These are phyloP conservation scores for Catharus bicknelli DNA, from an alignment of 2,113 vertebrate genomes.

Conservation along the genomic window DNA sequence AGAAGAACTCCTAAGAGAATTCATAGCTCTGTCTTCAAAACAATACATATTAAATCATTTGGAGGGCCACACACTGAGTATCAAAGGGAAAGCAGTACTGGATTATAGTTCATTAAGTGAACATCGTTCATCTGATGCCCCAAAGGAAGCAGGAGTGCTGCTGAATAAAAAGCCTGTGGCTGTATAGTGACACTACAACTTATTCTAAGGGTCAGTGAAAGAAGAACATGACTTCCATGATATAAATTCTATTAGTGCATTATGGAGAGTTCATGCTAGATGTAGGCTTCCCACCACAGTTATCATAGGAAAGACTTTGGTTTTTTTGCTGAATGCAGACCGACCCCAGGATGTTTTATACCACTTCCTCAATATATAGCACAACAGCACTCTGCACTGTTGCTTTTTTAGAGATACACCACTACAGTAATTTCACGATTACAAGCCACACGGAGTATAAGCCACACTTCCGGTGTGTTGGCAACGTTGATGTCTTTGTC, in stretches of 20 bases:
- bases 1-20: slow-evolving; percentile 29
- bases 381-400: background rate
- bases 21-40: slow-evolving; percentile 16
- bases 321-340: background rate
- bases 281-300: background rate
- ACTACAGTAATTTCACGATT: background rate
- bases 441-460: too few relatives aligned
- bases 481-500: too few relatives aligned
- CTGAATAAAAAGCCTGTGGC: background rate
- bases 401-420: background rate
- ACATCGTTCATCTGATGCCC: background rate
- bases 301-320: background rate
- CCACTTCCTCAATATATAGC: background rate
- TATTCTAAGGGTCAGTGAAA: background rate
- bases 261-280: background rate
- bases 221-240: background rate
- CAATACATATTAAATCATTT: slow-evolving; percentile 50
- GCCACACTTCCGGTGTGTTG: too few relatives aligned
- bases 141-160: background rate
- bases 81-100: background rate
- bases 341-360: background rate
- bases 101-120: background rate
- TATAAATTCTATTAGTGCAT: background rate
- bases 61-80: slow-evolving; percentile 41
- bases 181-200: background rate